phyloP scores from a whole-genome alignment of 2,113 vertebrate species.

The Axis porcinus region DNA sequence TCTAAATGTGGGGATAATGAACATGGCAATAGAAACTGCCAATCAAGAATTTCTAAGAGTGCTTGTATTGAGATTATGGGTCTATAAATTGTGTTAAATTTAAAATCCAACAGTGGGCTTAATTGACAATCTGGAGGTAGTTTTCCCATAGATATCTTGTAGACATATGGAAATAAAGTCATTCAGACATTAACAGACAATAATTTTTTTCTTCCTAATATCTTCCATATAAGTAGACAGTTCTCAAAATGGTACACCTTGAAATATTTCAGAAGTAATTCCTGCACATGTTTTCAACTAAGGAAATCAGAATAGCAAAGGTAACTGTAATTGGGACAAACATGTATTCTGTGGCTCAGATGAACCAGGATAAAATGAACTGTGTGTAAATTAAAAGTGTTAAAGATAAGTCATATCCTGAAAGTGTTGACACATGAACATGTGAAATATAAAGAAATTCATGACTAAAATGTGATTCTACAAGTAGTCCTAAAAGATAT shows the following conservation, averaged over 20 bases:
- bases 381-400: not conserved
- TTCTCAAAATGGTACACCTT: not conserved
- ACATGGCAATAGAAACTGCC: constrained; percentile 47
- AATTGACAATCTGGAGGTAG: not conserved
- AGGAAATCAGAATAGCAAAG: not conserved
- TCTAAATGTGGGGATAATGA: constrained; percentile 39
- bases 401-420: not conserved
- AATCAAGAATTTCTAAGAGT: not conserved
- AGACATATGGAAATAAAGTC: not conserved
- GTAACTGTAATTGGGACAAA: not conserved
- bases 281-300: not conserved
- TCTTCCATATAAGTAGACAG: not conserved
- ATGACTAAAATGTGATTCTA: not conserved
- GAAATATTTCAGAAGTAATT: not conserved
- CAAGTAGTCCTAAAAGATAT: not conserved
- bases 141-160: not conserved
- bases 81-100: not conserved
- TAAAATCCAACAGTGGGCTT: not conserved
- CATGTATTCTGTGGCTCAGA: not conserved
- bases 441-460: not conserved
- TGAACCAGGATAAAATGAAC: not conserved
- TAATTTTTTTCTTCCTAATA: not conserved
- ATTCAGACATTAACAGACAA: not conserved
- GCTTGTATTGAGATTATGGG: not conserved
- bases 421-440: not conserved